phyloP scores from a whole-genome alignment of 2,888 invertebrate species.

The Sympetrum striolatum region DNA sequence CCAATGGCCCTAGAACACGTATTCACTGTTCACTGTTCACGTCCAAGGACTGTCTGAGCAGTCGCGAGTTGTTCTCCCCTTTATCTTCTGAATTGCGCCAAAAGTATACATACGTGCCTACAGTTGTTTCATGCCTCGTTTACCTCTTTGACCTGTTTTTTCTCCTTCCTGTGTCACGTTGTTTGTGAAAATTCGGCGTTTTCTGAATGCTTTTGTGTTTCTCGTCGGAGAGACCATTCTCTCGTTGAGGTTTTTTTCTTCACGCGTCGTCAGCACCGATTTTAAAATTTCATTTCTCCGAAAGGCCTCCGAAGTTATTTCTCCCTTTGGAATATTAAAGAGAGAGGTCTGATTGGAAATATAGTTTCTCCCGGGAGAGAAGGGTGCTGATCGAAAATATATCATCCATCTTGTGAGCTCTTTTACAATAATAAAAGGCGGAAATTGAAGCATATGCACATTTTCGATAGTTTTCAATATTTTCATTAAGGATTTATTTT shows the following conservation, averaged over 20 bases:
- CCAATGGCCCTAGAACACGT: no score
- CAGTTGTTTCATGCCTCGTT: background rate
- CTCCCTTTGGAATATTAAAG: background rate
- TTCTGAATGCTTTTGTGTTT: constrained; percentile 1
- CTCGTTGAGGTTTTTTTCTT: constrained; percentile 17
- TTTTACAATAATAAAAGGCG: no score
- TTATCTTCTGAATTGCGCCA: background rate
- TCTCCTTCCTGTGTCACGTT: background rate
- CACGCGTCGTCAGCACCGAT: background rate
- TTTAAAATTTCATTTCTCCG: background rate
- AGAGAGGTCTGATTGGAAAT: background rate
- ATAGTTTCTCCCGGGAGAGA: background rate
- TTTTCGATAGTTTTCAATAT: no score
- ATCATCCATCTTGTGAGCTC: no score
- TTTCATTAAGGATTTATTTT: no score
- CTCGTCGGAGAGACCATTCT: constrained; percentile 2
- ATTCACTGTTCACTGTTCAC: no score
- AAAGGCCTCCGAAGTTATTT: background rate
- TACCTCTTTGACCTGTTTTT: background rate
- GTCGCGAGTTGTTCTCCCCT: no score
- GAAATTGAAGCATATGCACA: no score
- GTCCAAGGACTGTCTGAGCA: no score
- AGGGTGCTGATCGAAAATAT: background rate
- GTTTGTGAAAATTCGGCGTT: background rate
- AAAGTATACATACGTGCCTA: background rate